phyloP scores from a whole-genome alignment of 2,113 vertebrate species.

The Craseonycteris thonglongyai region DNA sequence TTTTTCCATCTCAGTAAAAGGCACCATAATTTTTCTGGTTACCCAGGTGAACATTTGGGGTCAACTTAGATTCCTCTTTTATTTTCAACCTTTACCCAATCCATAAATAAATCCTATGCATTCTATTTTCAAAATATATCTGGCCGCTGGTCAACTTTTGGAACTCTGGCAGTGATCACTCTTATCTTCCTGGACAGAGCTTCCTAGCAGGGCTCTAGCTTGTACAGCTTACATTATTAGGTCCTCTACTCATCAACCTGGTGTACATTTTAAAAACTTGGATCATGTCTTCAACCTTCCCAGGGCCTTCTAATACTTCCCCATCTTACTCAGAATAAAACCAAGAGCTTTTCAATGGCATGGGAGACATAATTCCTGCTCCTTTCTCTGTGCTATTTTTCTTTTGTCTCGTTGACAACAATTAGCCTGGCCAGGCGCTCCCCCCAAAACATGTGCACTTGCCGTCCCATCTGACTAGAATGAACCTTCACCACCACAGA shows the following conservation, averaged over 20 bases:
- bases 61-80: background rate
- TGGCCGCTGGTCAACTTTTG: no score
- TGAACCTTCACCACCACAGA: fast-evolving
- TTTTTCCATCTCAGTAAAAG: background rate
- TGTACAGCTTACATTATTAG: background rate
- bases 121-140: background rate
- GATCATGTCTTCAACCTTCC: background rate
- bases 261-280: background rate
- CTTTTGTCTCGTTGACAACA: background rate
- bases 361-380: background rate
- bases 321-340: background rate
- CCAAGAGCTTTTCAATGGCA: background rate
- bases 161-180: no score
- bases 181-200: background rate
- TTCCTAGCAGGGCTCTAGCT: no score
- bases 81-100: background rate
- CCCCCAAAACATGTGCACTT: fast-evolving
- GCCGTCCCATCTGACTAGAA: background rate
- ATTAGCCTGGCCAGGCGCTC: background rate
- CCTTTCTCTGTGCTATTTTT: background rate
- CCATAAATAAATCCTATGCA: background rate
- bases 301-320: background rate
- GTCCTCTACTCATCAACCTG: no score
- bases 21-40: background rate
- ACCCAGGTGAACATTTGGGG: background rate